Evolutionary conservation across 2,113 vertebrate genomes (phyloP).

Genomic region (Solea solea): DNA sequence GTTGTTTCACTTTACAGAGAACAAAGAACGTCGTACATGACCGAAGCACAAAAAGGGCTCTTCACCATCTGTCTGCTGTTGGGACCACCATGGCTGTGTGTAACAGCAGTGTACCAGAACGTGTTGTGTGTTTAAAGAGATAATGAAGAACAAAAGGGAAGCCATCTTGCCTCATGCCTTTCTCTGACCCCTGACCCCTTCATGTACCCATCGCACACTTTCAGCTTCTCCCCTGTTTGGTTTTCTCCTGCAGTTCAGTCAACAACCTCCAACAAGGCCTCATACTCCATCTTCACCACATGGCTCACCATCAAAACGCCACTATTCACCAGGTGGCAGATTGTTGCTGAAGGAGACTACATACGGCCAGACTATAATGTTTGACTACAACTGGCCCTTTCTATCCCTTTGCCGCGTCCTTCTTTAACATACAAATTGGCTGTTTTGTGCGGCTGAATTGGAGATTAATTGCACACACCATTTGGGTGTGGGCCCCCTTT

Average conservation of each 20-base stretch:
- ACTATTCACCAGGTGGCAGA: constrained; percentile 68
- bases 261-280: constrained; percentile 28
- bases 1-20: constrained; percentile 9
- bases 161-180: constrained; percentile 28
- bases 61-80: constrained; percentile 58
- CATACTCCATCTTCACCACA: constrained; percentile 49
- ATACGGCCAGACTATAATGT: constrained; percentile 54
- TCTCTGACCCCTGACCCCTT: constrained; percentile 28
- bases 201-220: constrained; percentile 22
- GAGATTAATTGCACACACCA: constrained; percentile 79
- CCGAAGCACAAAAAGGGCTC: background rate
- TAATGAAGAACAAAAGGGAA: constrained; percentile 59
- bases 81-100: constrained; percentile 48
- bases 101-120: constrained; percentile 17
- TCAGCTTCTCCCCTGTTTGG: background rate
- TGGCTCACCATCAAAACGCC: constrained; percentile 60
- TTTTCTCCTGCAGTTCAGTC: constrained; percentile 1
- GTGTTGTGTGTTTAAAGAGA: constrained; percentile 65
- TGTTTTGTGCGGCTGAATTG: constrained; percentile 79
- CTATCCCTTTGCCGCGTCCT: constrained; percentile 44
- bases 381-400: constrained; percentile 26
- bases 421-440: constrained; percentile 84
- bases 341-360: constrained; percentile 63
- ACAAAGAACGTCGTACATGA: constrained; percentile 8
- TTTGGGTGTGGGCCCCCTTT: constrained; percentile 62